phyloP scores from a whole-genome alignment of 2,113 vertebrate species.

The Forbesichthys papilliferus region DNA sequence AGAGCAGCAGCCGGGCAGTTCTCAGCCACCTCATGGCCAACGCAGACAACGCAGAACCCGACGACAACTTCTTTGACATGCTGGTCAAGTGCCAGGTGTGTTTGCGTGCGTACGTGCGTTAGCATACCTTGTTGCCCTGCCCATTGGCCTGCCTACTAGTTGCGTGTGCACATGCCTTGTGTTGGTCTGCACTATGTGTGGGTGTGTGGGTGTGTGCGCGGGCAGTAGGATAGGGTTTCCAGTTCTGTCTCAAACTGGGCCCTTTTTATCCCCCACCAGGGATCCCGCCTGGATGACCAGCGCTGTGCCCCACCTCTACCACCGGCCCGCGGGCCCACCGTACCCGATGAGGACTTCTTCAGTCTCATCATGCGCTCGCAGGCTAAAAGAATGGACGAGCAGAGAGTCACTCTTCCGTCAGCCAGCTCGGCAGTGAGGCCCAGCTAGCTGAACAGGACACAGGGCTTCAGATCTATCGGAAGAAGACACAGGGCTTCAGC shows the following conservation, averaged over 20 bases:
- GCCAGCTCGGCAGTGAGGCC: constrained; percentile 51
- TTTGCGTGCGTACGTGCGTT: no score
- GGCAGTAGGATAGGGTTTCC: background rate
- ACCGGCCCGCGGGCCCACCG: constrained; percentile 83
- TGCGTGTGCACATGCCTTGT: no score
- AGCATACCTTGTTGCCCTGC: no score
- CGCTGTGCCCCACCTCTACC: constrained; percentile 89
- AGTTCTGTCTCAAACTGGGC: background rate
- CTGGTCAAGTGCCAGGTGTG: constrained; percentile 84
- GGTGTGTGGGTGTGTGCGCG: background rate
- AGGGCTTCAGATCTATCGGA: constrained; percentile 61
- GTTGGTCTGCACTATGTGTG: background rate
- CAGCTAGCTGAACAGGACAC: constrained; percentile 55
- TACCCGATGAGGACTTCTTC: constrained; percentile 97
- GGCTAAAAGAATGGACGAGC: constrained; percentile 95
- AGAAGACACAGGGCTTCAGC: background rate
- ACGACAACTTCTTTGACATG: constrained; percentile 94
- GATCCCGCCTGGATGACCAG: constrained; percentile 93
- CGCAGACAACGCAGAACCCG: constrained; percentile 78
- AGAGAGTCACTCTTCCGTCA: constrained; percentile 87
- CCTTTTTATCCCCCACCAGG: constrained; percentile 63
- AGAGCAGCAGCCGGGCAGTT: constrained; percentile 68
- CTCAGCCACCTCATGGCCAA: constrained; percentile 82
- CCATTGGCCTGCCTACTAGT: no score
- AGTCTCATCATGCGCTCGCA: constrained; percentile 95